These are phyloP conservation scores for Bagarius yarrelli DNA, from an alignment of 2,113 vertebrate genomes.

Conservation along the genomic window DNA sequence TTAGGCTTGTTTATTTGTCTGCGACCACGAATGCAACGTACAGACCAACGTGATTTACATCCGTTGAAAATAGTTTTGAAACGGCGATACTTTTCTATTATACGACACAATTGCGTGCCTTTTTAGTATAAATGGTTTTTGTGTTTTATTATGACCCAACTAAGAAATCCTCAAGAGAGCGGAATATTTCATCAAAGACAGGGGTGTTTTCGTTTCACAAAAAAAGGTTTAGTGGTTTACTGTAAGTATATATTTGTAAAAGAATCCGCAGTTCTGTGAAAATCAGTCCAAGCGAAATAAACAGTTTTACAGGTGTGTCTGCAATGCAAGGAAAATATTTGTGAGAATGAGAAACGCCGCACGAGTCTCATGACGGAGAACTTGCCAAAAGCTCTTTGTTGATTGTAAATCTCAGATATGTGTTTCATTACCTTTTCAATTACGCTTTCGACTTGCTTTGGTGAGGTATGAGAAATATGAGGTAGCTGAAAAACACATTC, in stretches of 20 bases:
- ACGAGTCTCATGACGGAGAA: slow-evolving; percentile 26
- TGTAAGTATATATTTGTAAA: neutral
- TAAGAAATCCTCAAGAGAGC: slow-evolving; percentile 66
- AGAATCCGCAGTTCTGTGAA: slow-evolving; percentile 2
- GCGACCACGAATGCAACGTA: slow-evolving; percentile 80
- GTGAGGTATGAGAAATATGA: slow-evolving; percentile 62
- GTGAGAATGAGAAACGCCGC: slow-evolving; percentile 38
- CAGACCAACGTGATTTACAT: slow-evolving; percentile 80
- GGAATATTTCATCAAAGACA: slow-evolving; percentile 62
- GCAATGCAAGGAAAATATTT: slow-evolving; percentile 27
- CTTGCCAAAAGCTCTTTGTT: slow-evolving; percentile 34
- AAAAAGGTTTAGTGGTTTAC: neutral
- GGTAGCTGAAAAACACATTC: slow-evolving; percentile 57
- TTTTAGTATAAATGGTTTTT: slow-evolving; percentile 68
- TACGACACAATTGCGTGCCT: slow-evolving; percentile 76
- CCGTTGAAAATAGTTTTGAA: slow-evolving; percentile 79
- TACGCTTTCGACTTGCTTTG: slow-evolving; percentile 18
- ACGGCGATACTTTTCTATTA: slow-evolving; percentile 78
- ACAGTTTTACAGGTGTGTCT: slow-evolving; percentile 44
- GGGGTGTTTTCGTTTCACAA: slow-evolving; percentile 6
- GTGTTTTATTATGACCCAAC: slow-evolving; percentile 56
- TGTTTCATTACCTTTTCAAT: slow-evolving; percentile 39
- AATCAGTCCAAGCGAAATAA: slow-evolving; percentile 6
- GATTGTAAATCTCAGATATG: slow-evolving; percentile 45
- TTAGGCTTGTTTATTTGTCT: slow-evolving; percentile 82